A percentile compares a stretch with the other conserved stretches of the same genome.
phyloP scores from a whole-genome alignment of 92 coral and sea anemone genomes.

The Palythoa caribaeorum region DNA sequence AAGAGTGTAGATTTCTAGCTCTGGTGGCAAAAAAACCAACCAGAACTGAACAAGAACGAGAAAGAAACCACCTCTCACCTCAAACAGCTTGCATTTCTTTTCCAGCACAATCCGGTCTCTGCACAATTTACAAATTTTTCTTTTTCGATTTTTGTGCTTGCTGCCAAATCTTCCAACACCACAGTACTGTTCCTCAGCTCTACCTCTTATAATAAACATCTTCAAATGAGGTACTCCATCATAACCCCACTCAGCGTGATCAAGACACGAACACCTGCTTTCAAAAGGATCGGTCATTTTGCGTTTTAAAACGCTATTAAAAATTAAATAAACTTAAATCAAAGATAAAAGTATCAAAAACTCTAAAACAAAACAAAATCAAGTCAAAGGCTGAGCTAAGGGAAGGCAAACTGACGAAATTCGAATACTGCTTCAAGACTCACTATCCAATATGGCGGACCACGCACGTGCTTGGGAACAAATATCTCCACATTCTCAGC shows the following conservation, averaged over 20 bases:
- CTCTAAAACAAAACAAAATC: not conserved
- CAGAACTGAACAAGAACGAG: no score
- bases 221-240: not conserved
- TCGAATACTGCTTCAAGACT: not conserved
- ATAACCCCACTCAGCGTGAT: not conserved
- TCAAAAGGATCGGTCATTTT: no score
- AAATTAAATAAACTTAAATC: not conserved
- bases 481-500: not conserved
- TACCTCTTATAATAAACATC: constrained; percentile 2
- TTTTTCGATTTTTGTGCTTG: no score
- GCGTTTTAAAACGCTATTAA: not conserved
- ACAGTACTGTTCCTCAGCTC: not conserved
- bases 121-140: no score
- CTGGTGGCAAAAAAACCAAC: no score
- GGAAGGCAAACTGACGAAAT: constrained; percentile 9
- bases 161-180: not conserved
- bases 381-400: not conserved
- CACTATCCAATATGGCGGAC: constrained; percentile 24
- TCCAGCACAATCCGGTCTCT: no score
- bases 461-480: not conserved
- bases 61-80: no score
- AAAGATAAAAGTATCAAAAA: no score
- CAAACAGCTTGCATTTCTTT: no score
- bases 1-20: no score
- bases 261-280: not conserved